phyloP scores from a whole-genome alignment of 2,888 invertebrate genomes.

The Formica aserva region DNA sequence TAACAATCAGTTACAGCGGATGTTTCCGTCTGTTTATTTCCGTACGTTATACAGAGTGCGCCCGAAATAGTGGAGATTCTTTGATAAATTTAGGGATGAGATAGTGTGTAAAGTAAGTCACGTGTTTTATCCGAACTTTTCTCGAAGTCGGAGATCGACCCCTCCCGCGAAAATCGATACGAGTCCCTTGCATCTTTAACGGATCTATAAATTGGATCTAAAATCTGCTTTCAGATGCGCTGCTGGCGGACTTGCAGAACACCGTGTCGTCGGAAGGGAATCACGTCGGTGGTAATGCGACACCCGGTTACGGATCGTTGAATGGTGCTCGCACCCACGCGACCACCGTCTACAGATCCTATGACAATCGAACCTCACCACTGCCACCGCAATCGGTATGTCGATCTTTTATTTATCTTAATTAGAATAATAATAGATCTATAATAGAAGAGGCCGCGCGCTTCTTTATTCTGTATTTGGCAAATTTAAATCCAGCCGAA shows the following conservation, averaged over 20 bases:
- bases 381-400: constrained; percentile 88
- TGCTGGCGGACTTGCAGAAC: constrained; percentile 98
- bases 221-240: constrained; percentile 92
- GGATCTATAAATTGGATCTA: not conserved
- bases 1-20: not conserved
- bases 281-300: constrained; percentile 86
- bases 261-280: constrained; percentile 91
- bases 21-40: not conserved
- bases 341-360: constrained; percentile 76
- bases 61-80: not conserved
- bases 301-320: constrained; percentile 92
- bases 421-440: not conserved
- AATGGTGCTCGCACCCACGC: constrained; percentile 88
- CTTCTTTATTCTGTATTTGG: not conserved
- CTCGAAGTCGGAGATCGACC: not conserved
- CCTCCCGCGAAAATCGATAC: not conserved
- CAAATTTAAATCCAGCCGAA: not conserved
- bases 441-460: not conserved
- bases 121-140: not conserved
- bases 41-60: too few relatives aligned
- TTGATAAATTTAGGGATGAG: constrained; percentile 29
- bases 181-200: not conserved
- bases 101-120: not conserved
- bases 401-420: constrained; percentile 20
- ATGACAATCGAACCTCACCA: constrained; percentile 82